Evolutionary conservation across 2,797 vertebrate genomes (phyloP).

Genomic region (Epinephelus awoara): DNA sequence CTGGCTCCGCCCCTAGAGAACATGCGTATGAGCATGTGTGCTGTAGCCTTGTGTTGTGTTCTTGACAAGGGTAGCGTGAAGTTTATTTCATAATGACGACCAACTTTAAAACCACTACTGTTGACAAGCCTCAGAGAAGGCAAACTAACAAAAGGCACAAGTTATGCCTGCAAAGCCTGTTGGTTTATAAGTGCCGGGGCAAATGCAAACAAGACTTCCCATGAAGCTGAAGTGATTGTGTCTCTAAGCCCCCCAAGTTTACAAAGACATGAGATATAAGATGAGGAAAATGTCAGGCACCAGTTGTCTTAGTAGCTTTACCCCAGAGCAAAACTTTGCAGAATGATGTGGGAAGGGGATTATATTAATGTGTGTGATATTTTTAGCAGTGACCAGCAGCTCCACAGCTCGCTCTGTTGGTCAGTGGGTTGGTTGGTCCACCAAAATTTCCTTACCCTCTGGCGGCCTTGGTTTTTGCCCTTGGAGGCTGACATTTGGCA

Average conservation of each 20-base stretch:
- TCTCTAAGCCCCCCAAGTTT: constrained; percentile 22
- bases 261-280: constrained; percentile 13
- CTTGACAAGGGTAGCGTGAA: neutral
- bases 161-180: neutral
- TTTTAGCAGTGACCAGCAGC: neutral
- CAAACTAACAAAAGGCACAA: constrained; percentile 10
- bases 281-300: constrained; percentile 16
- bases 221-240: constrained; percentile 18
- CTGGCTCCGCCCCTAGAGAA: too few relatives aligned
- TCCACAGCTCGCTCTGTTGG: too few relatives aligned
- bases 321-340: neutral
- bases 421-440: too few relatives aligned
- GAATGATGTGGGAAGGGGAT: neutral
- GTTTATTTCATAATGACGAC: neutral
- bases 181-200: constrained; percentile 10
- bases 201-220: constrained; percentile 34
- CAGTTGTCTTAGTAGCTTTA: constrained; percentile 31
- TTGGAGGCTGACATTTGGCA: too few relatives aligned
- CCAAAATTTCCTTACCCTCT: too few relatives aligned
- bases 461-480: too few relatives aligned
- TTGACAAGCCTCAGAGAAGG: constrained; percentile 10
- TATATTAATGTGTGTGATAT: constrained; percentile 1
- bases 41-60: neutral
- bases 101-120: neutral
- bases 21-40: neutral